Conservation (phyloP, 2,797 vertebrate genomes). For the Acomys russatus region DNA sequence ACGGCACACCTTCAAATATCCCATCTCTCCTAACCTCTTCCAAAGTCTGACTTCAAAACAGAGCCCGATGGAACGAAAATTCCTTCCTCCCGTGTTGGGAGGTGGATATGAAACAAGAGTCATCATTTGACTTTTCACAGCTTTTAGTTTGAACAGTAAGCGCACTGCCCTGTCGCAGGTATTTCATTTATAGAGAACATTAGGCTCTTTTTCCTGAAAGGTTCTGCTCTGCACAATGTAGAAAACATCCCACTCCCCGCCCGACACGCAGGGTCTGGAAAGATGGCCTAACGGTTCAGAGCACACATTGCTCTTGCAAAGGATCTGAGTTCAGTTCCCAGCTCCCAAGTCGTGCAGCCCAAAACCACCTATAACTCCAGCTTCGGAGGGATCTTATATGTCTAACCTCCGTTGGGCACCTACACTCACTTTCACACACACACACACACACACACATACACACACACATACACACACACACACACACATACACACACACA, state of each 20-base stretch:
- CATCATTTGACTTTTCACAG: background rate
- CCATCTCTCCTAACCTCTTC: background rate
- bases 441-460: background rate
- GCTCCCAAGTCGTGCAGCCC: background rate
- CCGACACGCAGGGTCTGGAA: background rate
- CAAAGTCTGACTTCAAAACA: slow-evolving; percentile 29
- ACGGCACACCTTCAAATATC: background rate
- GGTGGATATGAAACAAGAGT: background rate
- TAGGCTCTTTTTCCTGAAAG: background rate
- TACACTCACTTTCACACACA: background rate
- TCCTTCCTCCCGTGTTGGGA: background rate
- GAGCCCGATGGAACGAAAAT: background rate
- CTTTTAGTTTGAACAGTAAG: background rate
- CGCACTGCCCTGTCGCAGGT: background rate
- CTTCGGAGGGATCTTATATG: background rate
- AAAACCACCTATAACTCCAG: background rate
- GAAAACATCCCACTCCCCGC: background rate
- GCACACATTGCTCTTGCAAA: background rate
- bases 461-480: background rate
- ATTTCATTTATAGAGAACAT: slow-evolving; percentile 3
- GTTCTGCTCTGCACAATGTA: background rate
- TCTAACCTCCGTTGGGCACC: background rate
- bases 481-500: too few relatives aligned
- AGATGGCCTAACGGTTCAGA: background rate
- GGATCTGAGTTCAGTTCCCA: background rate